Percentiles rank a stretch among this genome's conserved stretches.
Evolutionary conservation across 2,797 vertebrate species (phyloP).

Genomic region (Neosalanx taihuensis): DNA sequence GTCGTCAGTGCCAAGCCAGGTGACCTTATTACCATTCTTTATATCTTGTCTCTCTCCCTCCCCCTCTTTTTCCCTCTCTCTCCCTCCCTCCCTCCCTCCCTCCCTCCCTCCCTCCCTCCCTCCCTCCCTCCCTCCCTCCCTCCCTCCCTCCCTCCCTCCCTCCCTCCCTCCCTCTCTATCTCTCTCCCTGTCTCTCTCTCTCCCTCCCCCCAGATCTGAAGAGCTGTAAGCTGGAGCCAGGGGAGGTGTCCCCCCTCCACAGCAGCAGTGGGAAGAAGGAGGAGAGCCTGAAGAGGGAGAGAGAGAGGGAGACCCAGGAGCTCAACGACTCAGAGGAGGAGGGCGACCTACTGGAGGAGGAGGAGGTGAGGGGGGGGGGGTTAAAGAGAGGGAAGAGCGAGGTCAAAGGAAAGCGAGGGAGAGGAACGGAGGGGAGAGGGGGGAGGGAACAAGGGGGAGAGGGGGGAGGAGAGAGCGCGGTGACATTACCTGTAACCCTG

Average conservation of each 20-base stretch:
- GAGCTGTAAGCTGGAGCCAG: constrained; percentile 72
- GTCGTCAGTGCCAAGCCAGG: background rate
- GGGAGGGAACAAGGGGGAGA: background rate
- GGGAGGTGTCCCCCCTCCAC: constrained; percentile 70
- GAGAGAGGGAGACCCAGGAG: constrained; percentile 56
- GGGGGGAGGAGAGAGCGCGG: background rate
- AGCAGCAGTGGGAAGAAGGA: constrained; percentile 71
- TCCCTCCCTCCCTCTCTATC: background rate
- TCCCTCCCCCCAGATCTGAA: constrained; percentile 65
- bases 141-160: background rate
- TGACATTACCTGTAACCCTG: background rate
- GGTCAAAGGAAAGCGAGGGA: background rate
- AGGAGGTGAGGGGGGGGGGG: constrained; percentile 17
- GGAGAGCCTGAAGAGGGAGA: constrained; percentile 71
- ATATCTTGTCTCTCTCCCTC: background rate
- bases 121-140: background rate
- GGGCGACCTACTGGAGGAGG: constrained; percentile 74
- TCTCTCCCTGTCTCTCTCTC: background rate
- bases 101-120: background rate
- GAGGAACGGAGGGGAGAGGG: background rate
- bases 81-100: background rate
- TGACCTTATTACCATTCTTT: background rate
- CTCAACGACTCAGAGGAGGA: constrained; percentile 74
- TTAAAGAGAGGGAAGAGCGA: background rate
- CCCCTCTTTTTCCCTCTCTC: background rate